Evolutionary conservation across 2,113 vertebrate genomes (phyloP), one percentile per base, ranked within the genome.

Genomic region (Spea bombifrons): DNA sequence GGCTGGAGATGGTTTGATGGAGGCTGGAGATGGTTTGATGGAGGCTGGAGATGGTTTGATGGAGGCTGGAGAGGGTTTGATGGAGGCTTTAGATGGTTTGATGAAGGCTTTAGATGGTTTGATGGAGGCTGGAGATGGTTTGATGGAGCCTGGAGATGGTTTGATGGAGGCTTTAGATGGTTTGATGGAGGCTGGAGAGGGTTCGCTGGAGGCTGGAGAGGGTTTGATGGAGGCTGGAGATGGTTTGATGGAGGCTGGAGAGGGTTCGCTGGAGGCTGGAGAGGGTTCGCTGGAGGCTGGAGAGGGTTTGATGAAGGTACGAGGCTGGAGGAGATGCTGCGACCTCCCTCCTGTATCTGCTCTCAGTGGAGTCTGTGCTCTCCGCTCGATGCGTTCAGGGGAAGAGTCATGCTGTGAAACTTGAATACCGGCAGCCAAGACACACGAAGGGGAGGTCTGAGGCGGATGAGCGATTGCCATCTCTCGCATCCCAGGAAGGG

Each of bases 391-490:
- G 48, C 65, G 59, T 76, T 55, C 43, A 65, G 48, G 12, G 49
- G 17, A 52, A 13, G 2, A 61, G 67, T 70, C 75, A 63, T 44
- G 53, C 75, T 49, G n/a, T n/a, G 66, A 70, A 69, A 77, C 44
- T 17, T 57, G 52, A 57, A 76, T 7, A 30, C 44, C 8, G 8
- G 30, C 71, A 57, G 74, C 65, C 50, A 0, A 17, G 67, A 44
- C 30, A 52, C 46, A 43, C 15, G 4, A 64, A 59, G 57, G 68
- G 57, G 59, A 55, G 55, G 71, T 55, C 55, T 45, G 12, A 6
- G 61, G 16, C 8, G 44, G 6, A 65, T 48, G 76, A 77, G 69
- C 65, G 69, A 72, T 66, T 45, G 43, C 10, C 76, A 66, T 72
- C 59, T 44, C 44, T 13, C 7, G 10, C 76, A 61, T 78, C 55